These are phyloP conservation scores for Dendrolimus houi DNA, from an alignment of 2,888 invertebrate species.

Conservation along the genomic window DNA sequence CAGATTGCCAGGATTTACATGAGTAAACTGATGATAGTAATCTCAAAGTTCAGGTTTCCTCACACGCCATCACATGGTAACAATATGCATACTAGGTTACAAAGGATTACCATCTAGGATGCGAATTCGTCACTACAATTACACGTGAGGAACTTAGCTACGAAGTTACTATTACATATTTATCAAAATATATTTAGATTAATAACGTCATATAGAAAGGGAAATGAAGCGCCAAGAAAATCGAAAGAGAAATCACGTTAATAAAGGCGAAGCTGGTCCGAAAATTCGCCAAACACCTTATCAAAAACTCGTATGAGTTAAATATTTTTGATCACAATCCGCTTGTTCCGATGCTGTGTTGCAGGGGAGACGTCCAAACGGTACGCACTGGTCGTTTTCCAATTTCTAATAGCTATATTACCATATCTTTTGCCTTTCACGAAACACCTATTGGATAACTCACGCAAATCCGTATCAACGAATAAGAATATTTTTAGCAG, in stretches of 20 bases:
- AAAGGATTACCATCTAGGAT: no score
- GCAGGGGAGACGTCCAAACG: slow-evolving; percentile 24
- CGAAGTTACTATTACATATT: background rate
- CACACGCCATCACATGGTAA: no score
- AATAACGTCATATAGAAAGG: background rate
- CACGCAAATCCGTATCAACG: slow-evolving; percentile 25
- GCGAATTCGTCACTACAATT: background rate
- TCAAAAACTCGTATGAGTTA: slow-evolving; percentile 17
- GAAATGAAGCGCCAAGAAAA: background rate
- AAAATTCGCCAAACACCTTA: slow-evolving; percentile 21
- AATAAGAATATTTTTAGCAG: background rate
- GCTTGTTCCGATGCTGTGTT: slow-evolving; percentile 25
- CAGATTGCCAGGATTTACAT: no score
- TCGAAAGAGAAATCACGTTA: slow-evolving; percentile 8
- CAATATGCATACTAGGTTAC: no score
- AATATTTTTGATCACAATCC: slow-evolving; percentile 20
- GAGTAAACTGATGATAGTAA: no score
- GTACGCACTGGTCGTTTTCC: slow-evolving; percentile 36
- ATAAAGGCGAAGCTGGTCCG: slow-evolving; percentile 12
- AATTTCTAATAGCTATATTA: slow-evolving; percentile 64
- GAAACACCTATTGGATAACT: slow-evolving; percentile 48
- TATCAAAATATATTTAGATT: background rate
- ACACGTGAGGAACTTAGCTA: background rate
- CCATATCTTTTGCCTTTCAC: slow-evolving; percentile 65
- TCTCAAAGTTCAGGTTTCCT: no score